phyloP scores from a whole-genome alignment of 2,113 vertebrate species.

The Piprites chloris region DNA sequence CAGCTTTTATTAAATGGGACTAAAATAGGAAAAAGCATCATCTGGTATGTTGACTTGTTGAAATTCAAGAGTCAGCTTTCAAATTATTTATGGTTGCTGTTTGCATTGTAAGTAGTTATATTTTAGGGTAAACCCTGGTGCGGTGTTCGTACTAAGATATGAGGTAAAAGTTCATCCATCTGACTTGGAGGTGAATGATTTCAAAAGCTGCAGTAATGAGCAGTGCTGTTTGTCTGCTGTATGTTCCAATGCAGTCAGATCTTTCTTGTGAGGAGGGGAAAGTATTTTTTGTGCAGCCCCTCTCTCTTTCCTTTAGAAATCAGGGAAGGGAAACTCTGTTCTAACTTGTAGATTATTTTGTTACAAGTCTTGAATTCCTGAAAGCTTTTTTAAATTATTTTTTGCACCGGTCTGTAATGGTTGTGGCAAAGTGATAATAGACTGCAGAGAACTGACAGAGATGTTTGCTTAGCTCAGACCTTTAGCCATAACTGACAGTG shows the following conservation, averaged over 20 bases:
- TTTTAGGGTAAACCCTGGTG: neutral
- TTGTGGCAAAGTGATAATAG: neutral
- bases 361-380: neutral
- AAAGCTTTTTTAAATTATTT: neutral
- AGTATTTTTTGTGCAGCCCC: neutral
- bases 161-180: neutral
- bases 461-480: neutral
- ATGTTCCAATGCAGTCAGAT: neutral
- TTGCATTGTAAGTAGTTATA: neutral
- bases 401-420: neutral
- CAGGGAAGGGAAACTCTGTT: neutral
- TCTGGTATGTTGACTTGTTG: neutral
- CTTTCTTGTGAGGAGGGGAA: neutral
- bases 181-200: neutral
- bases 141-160: fast-evolving
- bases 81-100: neutral
- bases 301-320: neutral
- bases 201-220: neutral
- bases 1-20: neutral
- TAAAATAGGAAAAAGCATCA: neutral
- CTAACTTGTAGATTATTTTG: neutral
- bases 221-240: neutral
- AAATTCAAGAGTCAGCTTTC: neutral
- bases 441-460: neutral
- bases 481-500: neutral